Base-by-base conservation (phyloP, 2,888 invertebrate genomes). In the Heteromyza rotundicornis region DNA sequence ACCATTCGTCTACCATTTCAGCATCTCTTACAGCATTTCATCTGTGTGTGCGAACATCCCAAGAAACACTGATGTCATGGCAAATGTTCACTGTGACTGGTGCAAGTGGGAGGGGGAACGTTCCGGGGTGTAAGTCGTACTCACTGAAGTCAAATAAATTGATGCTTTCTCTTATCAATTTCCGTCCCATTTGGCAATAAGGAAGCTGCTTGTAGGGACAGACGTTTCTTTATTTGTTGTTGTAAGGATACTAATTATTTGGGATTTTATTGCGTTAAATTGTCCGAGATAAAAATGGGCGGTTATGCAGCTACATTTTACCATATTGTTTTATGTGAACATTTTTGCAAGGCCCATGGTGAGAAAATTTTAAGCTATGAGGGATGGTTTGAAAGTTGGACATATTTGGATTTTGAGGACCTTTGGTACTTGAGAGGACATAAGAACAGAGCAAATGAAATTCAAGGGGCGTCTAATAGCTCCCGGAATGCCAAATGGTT, bases 161-260 rank as follows among this genome's bases (percentile, higher is more conserved):
- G 44, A 47, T 53, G 53, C 53, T 24, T 20, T 51, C n/a, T n/a
- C 56, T 56, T 62, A 62, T 62, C 62, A 62, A 52, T 62, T 62
- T 62, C 62, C 62, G 54, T 56, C 44, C 56, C 59, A 62, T 59
- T 62, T 59, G 56, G 52, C 62, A 62, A 54, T 59, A 27, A 50
- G 59, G 19, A 35, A 35, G 24, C 19, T 52, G 40, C 24, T 24
- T 35, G 24, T 32, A 16, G 17, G 7, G 44, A n/a, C 16, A n/a
- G 27, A 2, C n/a, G n/a, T n/a, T n/a, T n/a, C n/a, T n/a, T n/a
- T n/a, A n/a, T n/a, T n/a, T n/a, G n/a, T 47, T 57, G 23, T 24
- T 47, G 47, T 12, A 36, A 36, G 35, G 54, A 54, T n/a, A 17
- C 32, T 53, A 53, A 19, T 53, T 27, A 53, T 53, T 53, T 19